phyloP scores from a whole-genome alignment of 2,113 vertebrate species.

The Clupea harengus region DNA sequence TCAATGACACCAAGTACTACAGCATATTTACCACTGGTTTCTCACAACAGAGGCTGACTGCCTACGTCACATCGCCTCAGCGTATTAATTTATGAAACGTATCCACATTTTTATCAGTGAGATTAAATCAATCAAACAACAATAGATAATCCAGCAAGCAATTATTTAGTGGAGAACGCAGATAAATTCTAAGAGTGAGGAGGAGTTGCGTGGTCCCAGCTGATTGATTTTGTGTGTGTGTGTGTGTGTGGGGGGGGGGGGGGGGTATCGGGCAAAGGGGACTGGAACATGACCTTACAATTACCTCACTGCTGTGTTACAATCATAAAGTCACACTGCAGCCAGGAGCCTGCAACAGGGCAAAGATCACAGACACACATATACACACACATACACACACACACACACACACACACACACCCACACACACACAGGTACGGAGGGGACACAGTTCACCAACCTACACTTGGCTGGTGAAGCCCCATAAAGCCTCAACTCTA shows the following conservation, averaged over 20 bases:
- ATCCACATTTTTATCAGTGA: neutral
- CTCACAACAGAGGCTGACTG: neutral
- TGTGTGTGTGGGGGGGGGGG: neutral
- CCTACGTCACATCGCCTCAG: neutral
- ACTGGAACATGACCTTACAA: neutral
- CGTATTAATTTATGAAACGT: neutral
- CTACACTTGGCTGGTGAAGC: too few species aligned
- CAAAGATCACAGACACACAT: neutral
- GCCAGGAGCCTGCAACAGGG: neutral
- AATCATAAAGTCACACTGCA: neutral
- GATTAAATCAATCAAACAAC: neutral
- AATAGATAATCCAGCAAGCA: neutral
- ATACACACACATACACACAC: neutral
- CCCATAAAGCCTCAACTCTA: neutral
- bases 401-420: slow-evolving; percentile 14
- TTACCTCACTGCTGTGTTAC: neutral
- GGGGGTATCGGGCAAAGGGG: neutral
- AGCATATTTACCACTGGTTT: neutral
- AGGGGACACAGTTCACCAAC: slow-evolving; percentile 23
- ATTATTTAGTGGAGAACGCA: neutral
- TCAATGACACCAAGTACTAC: neutral
- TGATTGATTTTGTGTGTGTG: neutral
- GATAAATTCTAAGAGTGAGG: neutral
- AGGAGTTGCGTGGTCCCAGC: neutral
- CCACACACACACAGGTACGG: neutral